phyloP scores from a whole-genome alignment of 2,113 vertebrate species.

The Todiramphus chloris region DNA sequence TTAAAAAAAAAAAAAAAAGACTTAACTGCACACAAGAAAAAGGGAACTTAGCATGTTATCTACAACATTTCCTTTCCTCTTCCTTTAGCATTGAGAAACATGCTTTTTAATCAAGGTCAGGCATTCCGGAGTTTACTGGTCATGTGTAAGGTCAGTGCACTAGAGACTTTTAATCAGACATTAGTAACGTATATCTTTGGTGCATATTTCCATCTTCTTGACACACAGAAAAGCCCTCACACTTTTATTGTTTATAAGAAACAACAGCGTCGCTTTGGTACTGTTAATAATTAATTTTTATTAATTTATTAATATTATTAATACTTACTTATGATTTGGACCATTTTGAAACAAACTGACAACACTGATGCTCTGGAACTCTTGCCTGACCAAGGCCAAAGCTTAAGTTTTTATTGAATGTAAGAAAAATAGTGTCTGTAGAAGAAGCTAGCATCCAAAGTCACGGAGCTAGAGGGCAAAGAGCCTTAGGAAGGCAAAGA shows the following conservation, averaged over 20 bases:
- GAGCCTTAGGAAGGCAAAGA: background rate
- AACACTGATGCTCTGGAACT: rapidly evolving
- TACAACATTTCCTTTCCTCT: background rate
- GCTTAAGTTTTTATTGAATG: background rate
- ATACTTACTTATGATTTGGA: background rate
- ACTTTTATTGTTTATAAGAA: background rate
- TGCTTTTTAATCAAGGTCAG: background rate
- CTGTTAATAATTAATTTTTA: background rate
- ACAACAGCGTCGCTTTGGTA: background rate
- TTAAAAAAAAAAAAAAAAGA: background rate
- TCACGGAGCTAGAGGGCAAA: background rate
- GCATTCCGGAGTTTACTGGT: background rate
- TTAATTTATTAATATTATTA: too few relatives aligned
- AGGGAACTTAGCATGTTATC: background rate
- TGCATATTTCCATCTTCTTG: background rate
- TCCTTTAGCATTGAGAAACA: background rate
- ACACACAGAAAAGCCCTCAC: rapidly evolving
- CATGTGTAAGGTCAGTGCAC: background rate
- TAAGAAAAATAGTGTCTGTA: background rate
- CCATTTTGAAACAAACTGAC: background rate
- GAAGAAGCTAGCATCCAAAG: background rate
- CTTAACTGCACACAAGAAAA: background rate
- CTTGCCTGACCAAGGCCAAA: background rate
- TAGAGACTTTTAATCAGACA: background rate
- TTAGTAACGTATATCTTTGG: background rate